A percentile compares a stretch with the other conserved stretches of the same genome.
Evolutionary conservation across 2,888 invertebrate genomes (phyloP).

Genomic region (Hirtodrosophila confusa): DNA sequence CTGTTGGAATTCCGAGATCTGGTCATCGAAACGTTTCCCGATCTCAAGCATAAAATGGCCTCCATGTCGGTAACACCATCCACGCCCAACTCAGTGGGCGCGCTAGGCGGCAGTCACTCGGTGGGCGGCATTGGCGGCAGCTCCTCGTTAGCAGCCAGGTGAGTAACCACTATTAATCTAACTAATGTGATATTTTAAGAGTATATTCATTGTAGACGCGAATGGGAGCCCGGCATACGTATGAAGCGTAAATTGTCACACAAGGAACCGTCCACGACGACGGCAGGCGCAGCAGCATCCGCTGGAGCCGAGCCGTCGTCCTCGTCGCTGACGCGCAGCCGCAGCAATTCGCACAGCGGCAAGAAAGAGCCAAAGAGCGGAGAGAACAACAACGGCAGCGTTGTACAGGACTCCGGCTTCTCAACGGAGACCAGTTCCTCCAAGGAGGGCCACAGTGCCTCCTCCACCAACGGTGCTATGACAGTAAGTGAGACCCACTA

Average conservation of each 20-base stretch:
- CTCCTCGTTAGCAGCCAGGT: conserved; percentile 83
- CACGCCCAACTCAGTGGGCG: conserved; percentile 64
- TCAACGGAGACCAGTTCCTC: conserved; percentile 94
- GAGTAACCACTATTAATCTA: background rate
- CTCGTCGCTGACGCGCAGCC: conserved; percentile 86
- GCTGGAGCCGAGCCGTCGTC: conserved; percentile 69
- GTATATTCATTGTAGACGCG: conserved; percentile 83
- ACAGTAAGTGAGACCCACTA: conserved; percentile 76
- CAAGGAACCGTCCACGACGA: conserved; percentile 81
- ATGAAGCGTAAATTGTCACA: conserved; percentile 87
- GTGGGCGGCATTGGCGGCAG: conserved; percentile 59
- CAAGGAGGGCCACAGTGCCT: conserved; percentile 90
- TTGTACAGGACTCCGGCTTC: conserved; percentile 93
- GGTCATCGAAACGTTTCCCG: conserved; percentile 97
- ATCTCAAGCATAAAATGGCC: conserved; percentile 94
- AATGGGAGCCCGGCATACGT: conserved; percentile 93
- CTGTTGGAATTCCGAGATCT: conserved; percentile 95
- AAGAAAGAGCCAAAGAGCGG: conserved; percentile 88
- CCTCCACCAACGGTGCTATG: conserved; percentile 87
- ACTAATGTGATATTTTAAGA: background rate
- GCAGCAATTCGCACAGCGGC: conserved; percentile 87
- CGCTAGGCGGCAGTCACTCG: conserved; percentile 63
- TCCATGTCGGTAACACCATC: conserved; percentile 85
- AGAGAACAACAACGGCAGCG: conserved; percentile 86
- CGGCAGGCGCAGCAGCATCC: conserved; percentile 51